These are phyloP conservation scores for Naso thynnoides DNA, from an alignment of 2,797 vertebrate species.

Conservation along the genomic window DNA sequence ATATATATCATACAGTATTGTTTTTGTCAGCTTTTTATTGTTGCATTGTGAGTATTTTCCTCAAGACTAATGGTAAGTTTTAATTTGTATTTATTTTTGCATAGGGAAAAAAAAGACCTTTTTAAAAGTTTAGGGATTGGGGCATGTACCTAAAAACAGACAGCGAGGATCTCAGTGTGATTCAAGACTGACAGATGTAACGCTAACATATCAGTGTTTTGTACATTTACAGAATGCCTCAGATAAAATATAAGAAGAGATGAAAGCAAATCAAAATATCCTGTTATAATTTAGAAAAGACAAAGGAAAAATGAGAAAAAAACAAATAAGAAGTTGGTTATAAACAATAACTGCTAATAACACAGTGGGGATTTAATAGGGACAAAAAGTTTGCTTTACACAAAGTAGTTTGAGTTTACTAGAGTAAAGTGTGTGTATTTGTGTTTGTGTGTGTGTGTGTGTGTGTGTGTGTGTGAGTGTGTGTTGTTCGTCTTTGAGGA, in stretches of 20 bases:
- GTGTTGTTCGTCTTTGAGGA: constrained; percentile 43
- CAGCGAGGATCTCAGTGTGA: constrained; percentile 23
- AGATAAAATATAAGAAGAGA: constrained; percentile 11
- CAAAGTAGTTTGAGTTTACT: constrained; percentile 49
- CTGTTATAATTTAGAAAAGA: constrained; percentile 39
- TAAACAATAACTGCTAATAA: constrained; percentile 22
- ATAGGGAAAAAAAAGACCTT: background rate
- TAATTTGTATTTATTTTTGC: constrained; percentile 1
- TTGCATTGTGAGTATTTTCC: background rate
- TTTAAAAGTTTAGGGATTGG: background rate
- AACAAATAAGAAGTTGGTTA: constrained; percentile 30
- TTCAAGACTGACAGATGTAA: constrained; percentile 39
- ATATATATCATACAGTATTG: background rate
- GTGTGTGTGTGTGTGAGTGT: constrained; percentile 33
- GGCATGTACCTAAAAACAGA: background rate
- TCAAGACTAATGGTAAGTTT: background rate
- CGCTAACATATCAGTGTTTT: constrained; percentile 25
- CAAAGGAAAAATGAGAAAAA: constrained; percentile 7
- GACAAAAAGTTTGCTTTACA: constrained; percentile 44
- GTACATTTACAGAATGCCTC: constrained; percentile 28
- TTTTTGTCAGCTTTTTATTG: background rate
- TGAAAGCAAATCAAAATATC: constrained; percentile 29
- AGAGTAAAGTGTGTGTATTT: constrained; percentile 38
- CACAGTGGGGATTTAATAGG: constrained; percentile 51
- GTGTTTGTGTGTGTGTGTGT: constrained; percentile 38